These are phyloP conservation scores for Troglohyphantes excavatus DNA, from an alignment of 2,888 invertebrate genomes.

Conservation along the genomic window DNA sequence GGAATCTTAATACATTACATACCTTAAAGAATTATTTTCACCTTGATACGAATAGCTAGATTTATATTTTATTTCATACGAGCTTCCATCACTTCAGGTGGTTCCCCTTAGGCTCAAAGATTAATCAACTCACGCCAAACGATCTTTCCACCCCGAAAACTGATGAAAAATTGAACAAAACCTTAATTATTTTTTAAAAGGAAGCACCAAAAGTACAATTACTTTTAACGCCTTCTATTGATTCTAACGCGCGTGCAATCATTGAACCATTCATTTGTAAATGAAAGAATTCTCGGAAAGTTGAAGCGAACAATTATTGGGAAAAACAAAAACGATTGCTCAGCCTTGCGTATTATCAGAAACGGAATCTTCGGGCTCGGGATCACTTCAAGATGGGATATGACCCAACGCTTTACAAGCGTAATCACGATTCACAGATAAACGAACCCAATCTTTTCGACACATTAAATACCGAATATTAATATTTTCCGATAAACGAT, in stretches of 20 bases:
- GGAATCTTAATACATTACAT: too few species aligned
- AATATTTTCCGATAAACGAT: constrained; percentile 76
- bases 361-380: constrained; percentile 57
- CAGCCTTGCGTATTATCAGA: constrained; percentile 59
- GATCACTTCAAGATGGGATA: constrained; percentile 66
- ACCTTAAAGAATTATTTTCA: too few species aligned
- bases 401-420: constrained; percentile 49
- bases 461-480: constrained; percentile 74
- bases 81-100: too few species aligned
- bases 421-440: constrained; percentile 71
- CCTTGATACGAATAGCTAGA: too few species aligned
- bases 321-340: constrained; percentile 73
- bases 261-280: constrained; percentile 72
- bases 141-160: constrained; percentile 23
- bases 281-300: constrained; percentile 69
- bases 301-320: constrained; percentile 76
- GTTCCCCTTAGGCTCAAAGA: not conserved
- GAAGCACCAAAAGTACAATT: constrained; percentile 66
- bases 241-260: constrained; percentile 54
- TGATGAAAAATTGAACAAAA: constrained; percentile 51
- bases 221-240: constrained; percentile 64
- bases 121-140: constrained; percentile 21
- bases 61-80: too few species aligned
- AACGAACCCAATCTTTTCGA: constrained; percentile 73
- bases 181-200: constrained; percentile 59